Base-by-base conservation (phyloP, 1,140 invertebrate species). In the Ruditapes philippinarum region DNA sequence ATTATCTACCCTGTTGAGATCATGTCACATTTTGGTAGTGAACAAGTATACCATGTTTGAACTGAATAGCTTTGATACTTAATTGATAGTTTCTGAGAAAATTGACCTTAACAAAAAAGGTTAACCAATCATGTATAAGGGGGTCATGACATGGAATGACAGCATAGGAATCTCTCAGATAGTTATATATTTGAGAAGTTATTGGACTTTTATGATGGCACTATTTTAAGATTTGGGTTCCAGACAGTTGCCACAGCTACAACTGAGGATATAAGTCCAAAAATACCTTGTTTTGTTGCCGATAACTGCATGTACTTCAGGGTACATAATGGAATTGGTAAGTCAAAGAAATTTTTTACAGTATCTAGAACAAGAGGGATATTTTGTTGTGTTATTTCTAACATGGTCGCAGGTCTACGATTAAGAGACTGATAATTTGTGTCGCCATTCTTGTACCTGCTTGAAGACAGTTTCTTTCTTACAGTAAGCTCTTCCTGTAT, bases 321-420 rank as follows among this genome's bases (percentile, higher is more conserved):
- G 65, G 97, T 97, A 80, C 97, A 97, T 65, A 98, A 95, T 0
- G 98, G 98, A 93, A 99, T 97, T 82, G 98, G 97, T 45, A 98
- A 93, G 95, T 99, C 98, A 96, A 97, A 98, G n/a, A 96, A 95
- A 96, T 98, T 98, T 94, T 98, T 98, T 4, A 98, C 90, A 3
- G 97, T 97, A 95, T 98, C 98, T 70, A 98, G 96, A 86, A 97
- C 96, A 5, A 98, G 95, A 2, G 95, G 93, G 33, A 92, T 88
- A 85, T 95, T 95, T 57, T 94, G 92, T 40, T 81, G 28, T 25
- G 94, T 19, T 60, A 93, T 79, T 88, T 92, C 81, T 70, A 51
- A 17, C 92, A 65, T 12, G 91, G 45, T 65, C 91, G 76, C 51
- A 36, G 70, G 42, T 45, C 65, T 28, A 49, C 62, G n/a, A 17